Evolutionary conservation across 2,797 vertebrate genomes (phyloP).

Genomic region (Anguilla marmorata): DNA sequence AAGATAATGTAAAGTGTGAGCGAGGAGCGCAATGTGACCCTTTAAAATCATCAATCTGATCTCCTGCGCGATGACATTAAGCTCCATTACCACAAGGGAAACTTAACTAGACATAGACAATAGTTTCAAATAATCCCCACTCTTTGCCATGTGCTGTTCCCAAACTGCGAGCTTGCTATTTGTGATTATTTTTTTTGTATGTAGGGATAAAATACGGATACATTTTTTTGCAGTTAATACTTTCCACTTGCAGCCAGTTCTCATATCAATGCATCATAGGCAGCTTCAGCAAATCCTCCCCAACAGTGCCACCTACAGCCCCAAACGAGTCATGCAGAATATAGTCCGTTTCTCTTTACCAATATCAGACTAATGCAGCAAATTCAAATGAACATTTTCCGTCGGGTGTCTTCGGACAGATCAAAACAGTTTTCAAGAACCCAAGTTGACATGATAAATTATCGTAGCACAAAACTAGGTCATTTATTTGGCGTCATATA

Average conservation of each 20-base stretch:
- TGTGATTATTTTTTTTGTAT: neutral
- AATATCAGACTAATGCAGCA: neutral
- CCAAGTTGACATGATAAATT: neutral
- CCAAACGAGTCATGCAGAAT: neutral
- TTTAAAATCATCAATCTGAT: neutral
- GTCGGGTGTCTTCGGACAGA: neutral
- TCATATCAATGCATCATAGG: neutral
- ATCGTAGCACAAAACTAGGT: neutral
- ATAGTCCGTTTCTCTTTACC: neutral
- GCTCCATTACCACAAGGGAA: neutral
- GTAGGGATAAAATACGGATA: neutral
- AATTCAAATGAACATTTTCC: neutral
- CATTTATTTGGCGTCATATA: neutral
- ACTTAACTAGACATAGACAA: neutral
- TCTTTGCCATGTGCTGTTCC: neutral
- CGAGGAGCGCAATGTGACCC: neutral
- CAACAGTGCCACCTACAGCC: conserved; percentile 30
- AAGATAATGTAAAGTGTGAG: neutral
- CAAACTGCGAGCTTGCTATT: neutral
- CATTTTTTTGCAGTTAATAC: neutral
- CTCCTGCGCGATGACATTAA: neutral
- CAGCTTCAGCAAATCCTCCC: neutral
- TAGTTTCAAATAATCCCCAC: neutral
- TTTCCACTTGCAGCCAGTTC: neutral
- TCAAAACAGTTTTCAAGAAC: neutral